Evolutionary conservation across 1,140 invertebrate species (phyloP).

Genomic region (Zaprionus ornatus): DNA sequence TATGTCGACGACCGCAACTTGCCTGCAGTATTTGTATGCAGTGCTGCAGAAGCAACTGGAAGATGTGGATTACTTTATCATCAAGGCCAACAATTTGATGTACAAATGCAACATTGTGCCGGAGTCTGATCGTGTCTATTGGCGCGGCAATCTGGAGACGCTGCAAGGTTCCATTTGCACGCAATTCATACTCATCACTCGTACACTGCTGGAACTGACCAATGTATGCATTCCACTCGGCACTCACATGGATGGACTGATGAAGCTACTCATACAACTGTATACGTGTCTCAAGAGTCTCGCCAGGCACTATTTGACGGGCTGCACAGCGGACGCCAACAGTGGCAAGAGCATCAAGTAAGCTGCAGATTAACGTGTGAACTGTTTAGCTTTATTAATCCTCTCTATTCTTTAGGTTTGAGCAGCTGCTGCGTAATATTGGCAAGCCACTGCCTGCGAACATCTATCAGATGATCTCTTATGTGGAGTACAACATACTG

Average conservation of each 20-base stretch:
- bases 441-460: constrained; percentile 85
- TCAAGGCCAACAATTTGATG: constrained; percentile 73
- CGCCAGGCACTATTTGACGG: constrained; percentile 64
- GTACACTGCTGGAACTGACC: constrained; percentile 58
- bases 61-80: constrained; percentile 72
- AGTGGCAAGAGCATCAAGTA: constrained; percentile 61
- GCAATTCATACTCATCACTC: constrained; percentile 71
- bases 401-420: constrained; percentile 84
- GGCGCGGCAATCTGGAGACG: constrained; percentile 58
- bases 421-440: constrained; percentile 85
- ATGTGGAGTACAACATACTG: constrained; percentile 85
- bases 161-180: constrained; percentile 72
- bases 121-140: constrained; percentile 67
- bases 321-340: constrained; percentile 19
- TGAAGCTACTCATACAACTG: constrained; percentile 71
- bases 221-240: constrained; percentile 72
- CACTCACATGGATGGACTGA: constrained; percentile 61
- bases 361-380: constrained; percentile 12
- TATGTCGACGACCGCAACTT: constrained; percentile 26
- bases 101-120: constrained; percentile 73
- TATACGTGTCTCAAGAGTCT: constrained; percentile 72
- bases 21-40: constrained; percentile 62
- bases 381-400: not conserved
- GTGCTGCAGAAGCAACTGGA: constrained; percentile 72
- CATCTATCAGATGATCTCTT: constrained; percentile 85